Percentiles rank a stretch among this genome's conserved stretches.
phyloP scores from a whole-genome alignment of 2,797 vertebrate genomes.

The Peromyscus aztecus region DNA sequence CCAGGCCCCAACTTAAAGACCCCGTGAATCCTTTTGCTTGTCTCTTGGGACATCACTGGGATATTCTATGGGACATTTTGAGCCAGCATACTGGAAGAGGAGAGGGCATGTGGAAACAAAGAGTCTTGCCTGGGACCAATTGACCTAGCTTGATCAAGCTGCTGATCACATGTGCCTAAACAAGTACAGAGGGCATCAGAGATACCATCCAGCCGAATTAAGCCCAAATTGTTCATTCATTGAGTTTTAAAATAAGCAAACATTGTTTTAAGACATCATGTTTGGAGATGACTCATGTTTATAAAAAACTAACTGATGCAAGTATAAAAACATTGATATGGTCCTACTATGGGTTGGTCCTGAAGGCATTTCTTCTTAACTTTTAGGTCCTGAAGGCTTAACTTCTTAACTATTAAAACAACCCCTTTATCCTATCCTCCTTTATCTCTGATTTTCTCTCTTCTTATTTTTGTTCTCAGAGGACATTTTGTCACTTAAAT shows the following conservation, averaged over 20 bases:
- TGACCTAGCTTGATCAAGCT: neutral
- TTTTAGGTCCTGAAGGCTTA: neutral
- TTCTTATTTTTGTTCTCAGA: neutral
- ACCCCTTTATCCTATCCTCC: neutral
- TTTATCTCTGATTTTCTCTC: neutral
- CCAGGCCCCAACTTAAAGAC: neutral
- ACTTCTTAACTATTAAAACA: neutral
- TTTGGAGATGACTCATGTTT: constrained; percentile 14
- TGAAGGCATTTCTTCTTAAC: neutral
- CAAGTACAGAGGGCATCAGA: neutral
- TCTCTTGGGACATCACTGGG: neutral
- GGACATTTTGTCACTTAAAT: neutral
- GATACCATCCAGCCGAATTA: neutral
- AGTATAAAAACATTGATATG: neutral
- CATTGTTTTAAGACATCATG: neutral
- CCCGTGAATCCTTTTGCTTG: neutral
- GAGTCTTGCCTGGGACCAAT: neutral
- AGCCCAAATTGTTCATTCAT: neutral
- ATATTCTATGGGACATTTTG: neutral
- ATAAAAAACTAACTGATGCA: neutral
- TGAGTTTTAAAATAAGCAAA: neutral
- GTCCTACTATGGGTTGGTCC: neutral
- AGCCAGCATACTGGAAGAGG: neutral
- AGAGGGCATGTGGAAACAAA: neutral
- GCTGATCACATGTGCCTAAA: neutral